phyloP scores from a whole-genome alignment of 30 jellyfish, hydroid and myxozoan genomes.

The Euphysa ruthae region DNA sequence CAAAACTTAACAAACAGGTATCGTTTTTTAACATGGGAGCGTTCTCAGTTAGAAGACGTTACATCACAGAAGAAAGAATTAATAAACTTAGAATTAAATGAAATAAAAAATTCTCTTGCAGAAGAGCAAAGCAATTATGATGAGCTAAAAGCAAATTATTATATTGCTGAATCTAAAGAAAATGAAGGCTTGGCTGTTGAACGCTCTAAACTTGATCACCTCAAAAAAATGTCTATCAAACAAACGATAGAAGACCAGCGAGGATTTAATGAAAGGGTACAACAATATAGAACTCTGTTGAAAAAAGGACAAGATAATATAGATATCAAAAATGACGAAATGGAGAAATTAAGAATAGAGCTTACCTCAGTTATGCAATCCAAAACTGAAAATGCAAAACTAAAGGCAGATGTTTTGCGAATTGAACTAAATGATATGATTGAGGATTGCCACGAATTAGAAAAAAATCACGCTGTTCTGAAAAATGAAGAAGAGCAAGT shows the following conservation, averaged over 20 bases:
- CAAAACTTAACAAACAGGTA: conserved; percentile 50
- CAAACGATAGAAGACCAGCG: conserved; percentile 36
- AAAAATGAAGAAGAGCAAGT: conserved; percentile 51
- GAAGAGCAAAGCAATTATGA: conserved; percentile 38
- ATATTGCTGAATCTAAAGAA: conserved; percentile 30
- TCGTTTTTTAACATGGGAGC: conserved; percentile 74
- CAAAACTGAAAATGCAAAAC: conserved; percentile 32
- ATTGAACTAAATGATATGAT: conserved; percentile 8
- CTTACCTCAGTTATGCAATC: conserved; percentile 3
- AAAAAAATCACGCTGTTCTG: conserved; percentile 16
- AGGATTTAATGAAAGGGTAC: conserved; percentile 28
- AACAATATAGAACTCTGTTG: conserved; percentile 6
- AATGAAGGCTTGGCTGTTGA: conserved; percentile 40
- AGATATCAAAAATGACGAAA: conserved; percentile 27
- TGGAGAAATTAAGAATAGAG: conserved; percentile 19
- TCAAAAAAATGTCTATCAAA: conserved; percentile 47
- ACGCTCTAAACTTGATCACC: conserved; percentile 36
- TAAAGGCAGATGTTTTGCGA: conserved; percentile 29
- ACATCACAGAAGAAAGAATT: conserved; percentile 20
- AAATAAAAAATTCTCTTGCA: conserved; percentile 25
- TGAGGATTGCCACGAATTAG: conserved; percentile 27
- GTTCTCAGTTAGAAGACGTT: conserved; percentile 45
- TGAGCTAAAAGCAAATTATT: conserved; percentile 36
- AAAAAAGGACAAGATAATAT: conserved; percentile 17
- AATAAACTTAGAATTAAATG: conserved; percentile 24